Percentiles rank a stretch among this genome's conserved stretches.
These are phyloP conservation scores for Drosophila pseudoananassae DNA, from an alignment of 1,140 invertebrate genomes.

Conservation along the genomic window DNA sequence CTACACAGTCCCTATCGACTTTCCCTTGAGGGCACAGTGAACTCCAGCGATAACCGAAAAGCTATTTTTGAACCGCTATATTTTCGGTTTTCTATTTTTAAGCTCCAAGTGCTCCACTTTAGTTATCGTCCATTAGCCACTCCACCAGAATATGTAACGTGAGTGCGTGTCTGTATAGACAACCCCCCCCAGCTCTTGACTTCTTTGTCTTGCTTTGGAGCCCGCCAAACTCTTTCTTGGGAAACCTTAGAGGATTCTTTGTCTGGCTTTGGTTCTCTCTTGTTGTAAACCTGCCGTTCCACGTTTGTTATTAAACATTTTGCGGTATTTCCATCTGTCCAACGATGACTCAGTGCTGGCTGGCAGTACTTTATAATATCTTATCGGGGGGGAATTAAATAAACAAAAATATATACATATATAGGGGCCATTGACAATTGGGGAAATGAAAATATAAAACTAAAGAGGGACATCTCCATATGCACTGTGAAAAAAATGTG, in stretches of 20 bases:
- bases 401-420: not conserved
- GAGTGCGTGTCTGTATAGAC: too few species aligned
- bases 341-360: constrained; percentile 4
- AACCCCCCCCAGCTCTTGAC: not conserved
- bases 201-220: constrained; percentile 13
- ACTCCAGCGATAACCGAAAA: not conserved
- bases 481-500: not conserved
- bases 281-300: too few species aligned
- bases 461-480: constrained; percentile 4
- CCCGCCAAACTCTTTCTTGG: constrained; percentile 1
- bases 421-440: constrained; percentile 16
- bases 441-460: not conserved
- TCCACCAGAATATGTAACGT: not conserved
- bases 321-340: not conserved
- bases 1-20: not conserved
- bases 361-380: constrained; percentile 8
- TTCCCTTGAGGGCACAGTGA: not conserved
- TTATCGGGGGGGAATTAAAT: constrained; percentile 19
- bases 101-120: constrained; percentile 33
- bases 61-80: not conserved
- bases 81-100: constrained; percentile 33
- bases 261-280: not conserved
- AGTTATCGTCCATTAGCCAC: constrained; percentile 17
- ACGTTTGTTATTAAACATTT: not conserved
- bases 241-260: constrained; percentile 5